These are phyloP conservation scores for Sitobion miscanthi DNA, from an alignment of 1,140 invertebrate species.

Conservation along the genomic window DNA sequence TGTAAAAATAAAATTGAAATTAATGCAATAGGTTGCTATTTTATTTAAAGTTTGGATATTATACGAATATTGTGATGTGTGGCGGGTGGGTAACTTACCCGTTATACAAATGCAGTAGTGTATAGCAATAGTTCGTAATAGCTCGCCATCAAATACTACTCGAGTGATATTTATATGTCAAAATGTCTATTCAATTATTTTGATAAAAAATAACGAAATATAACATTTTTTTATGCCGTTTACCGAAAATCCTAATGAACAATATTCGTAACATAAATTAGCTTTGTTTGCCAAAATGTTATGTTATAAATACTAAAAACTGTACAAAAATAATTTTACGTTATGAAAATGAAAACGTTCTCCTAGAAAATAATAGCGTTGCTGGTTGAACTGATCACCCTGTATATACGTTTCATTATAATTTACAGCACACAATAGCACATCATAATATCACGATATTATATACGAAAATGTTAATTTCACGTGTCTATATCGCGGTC, in stretches of 20 bases:
- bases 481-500: neutral
- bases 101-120: neutral
- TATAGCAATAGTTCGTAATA: neutral
- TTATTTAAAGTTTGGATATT: neutral
- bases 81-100: neutral
- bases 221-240: neutral
- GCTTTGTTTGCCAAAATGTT: neutral
- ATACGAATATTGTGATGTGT: neutral
- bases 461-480: neutral
- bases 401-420: neutral
- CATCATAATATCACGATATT: neutral
- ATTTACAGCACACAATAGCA: neutral
- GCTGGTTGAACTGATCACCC: neutral
- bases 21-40: neutral
- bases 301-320: neutral
- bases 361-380: neutral
- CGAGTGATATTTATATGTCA: neutral
- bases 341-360: neutral
- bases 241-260: neutral
- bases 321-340: neutral
- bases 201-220: neutral
- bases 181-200: neutral
- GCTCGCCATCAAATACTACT: neutral
- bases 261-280: neutral
- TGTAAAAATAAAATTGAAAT: neutral